Base-by-base conservation (phyloP, 2,113 vertebrate species). In the Podarcis cretensis region DNA sequence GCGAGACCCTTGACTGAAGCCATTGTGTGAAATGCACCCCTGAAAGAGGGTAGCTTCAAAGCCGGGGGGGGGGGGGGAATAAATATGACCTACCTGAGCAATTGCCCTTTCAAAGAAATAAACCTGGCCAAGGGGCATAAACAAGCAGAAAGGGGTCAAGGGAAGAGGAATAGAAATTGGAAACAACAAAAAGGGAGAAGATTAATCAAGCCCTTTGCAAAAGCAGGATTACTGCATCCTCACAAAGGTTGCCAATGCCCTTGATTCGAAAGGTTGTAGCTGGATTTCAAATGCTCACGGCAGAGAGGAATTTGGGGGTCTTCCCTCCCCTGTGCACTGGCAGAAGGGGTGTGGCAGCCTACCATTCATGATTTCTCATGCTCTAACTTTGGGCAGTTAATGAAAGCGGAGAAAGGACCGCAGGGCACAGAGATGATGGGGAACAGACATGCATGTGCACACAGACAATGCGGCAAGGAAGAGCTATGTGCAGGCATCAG, bases 21-120 rank as follows among this genome's bases (percentile, higher is more conserved):
- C 18, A 21, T 3, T 20, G 2, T 16, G 3, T 10, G 48, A 0
- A 4, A 79, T 6, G 6, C 6, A 3, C 25, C 5, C 32, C 0
- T 1, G 2, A 25, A 66, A 40, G 10, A 5, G 6, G 78, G 10
- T n/a, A 16, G 20, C 23, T 10, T 65, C 40, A 76, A 83, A 76
- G 32, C 13, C 1, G 4, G 81, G 10, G 30, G 35, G 43, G 48
- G 27, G 20, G 35, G 25, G 4, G 12, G 30, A 35, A 35, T 48
- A 30, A 32, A 65, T 63, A 13, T 16, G 32, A 69, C 80, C 80
- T 69, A 35, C 25, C 63, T 23, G 32, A 16, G 25, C 27, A 37
- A 81, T 81, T 27, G 27, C 3, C 23, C 13, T 4, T n/a, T 66
- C 4, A 32, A 40, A 21, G 77, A 69, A 81, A 48, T 81, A 68